Conservation (phyloP, 2,888 invertebrate species). For the Nephrocerus scutellatus region DNA sequence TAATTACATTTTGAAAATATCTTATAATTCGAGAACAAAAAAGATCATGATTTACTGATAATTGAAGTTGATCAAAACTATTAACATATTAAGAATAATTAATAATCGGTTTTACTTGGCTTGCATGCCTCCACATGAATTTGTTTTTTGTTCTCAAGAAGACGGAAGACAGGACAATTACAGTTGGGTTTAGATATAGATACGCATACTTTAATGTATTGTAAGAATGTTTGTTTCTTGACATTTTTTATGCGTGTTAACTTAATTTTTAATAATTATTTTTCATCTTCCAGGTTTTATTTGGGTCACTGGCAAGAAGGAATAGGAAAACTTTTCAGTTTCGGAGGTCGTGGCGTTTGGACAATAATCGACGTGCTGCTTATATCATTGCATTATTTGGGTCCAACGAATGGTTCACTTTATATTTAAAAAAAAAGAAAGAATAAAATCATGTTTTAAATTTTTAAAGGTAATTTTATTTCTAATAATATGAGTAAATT, state of each 20-base stretch:
- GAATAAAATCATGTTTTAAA: not conserved
- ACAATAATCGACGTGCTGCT: conserved; percentile 90
- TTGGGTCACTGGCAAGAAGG: conserved; percentile 96
- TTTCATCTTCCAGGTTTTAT: conserved; percentile 63
- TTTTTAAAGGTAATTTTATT: not conserved
- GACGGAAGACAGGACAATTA: no score
- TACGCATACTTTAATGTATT: not conserved
- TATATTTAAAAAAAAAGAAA: conserved; percentile 58
- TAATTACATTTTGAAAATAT: no score
- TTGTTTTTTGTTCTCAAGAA: no score
- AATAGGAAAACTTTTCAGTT: conserved; percentile 93
- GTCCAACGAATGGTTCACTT: conserved; percentile 90
- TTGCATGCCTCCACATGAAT: no score
- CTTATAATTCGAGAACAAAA: no score
- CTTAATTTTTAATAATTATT: conserved; percentile 5
- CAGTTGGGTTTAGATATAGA: no score
- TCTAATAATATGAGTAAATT: no score
- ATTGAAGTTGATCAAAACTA: no score
- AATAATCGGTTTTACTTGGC: no score
- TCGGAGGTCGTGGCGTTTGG: conserved; percentile 96
- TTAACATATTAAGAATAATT: no score
- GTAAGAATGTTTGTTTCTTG: not conserved
- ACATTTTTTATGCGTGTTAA: conserved; percentile 1
- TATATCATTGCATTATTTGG: conserved; percentile 90
- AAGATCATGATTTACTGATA: no score